Evolutionary conservation across 2,888 invertebrate genomes (phyloP), one percentile per base, ranked within the genome.

Genomic region (Pomacea canaliculata): DNA sequence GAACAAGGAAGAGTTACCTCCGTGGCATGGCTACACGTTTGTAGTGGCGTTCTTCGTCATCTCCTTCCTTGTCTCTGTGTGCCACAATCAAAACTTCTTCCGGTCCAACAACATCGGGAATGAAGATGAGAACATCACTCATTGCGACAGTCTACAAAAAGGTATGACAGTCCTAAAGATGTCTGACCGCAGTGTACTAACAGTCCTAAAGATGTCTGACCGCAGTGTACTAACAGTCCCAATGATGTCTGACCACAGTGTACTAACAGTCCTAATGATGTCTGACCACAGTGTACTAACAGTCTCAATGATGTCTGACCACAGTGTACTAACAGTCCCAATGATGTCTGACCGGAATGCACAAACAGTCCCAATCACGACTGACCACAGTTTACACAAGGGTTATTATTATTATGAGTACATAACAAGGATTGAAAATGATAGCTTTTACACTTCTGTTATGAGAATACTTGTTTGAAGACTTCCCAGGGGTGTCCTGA

Each of bases 21-120:
- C 23, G 0, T 81, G 81, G 81, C 73, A 80, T 37, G 81, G 79
- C 4, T 81, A 80, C 63, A 88, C 96, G 13, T 97, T 95, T 91
- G 95, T 96, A 0, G 91, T 93, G 0, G 76, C 71, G 27, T 81
- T 81, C 37, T 80, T 80, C 66, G 37, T 71, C 7, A 79, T 80
- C 0, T 69, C 79, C 12, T 76, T 81, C 59, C 56, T 77, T 37
- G 63, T 73, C 23, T 80, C 81, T 7, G 48, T 80, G 23, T 70
- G 78, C 48, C 77, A 76, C 70, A 79, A 78, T 65, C 81, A 80
- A 68, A 76, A 71, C 66, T 74, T 77, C 37, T 80, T 73, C 66
- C 70, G 51, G 56, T 60, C 69, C 12, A 65, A 63, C 71, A 79
- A 77, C 70, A 70, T 70, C 7, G 78, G 75, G 65, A 76, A 76